A percentile compares a stretch with the other conserved stretches of the same genome.
phyloP scores from a whole-genome alignment of 2,797 vertebrate species.

The Notoglanidium macrostoma region DNA sequence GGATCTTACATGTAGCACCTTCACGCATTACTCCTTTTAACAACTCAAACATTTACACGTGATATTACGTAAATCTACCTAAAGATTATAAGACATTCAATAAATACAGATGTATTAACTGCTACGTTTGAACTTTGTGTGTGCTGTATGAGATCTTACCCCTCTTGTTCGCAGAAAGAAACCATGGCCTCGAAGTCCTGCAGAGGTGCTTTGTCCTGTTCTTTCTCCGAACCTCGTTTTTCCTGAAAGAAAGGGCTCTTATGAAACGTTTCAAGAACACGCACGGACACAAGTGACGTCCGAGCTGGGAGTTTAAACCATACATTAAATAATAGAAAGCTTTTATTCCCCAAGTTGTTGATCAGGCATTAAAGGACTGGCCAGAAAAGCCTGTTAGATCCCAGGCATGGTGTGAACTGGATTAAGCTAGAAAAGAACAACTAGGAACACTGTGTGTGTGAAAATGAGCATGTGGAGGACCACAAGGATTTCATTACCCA shows the following conservation, averaged over 20 bases:
- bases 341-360: not conserved
- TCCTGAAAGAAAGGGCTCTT: slow-evolving; percentile 69
- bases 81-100: not conserved
- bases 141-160: slow-evolving; percentile 74
- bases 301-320: not conserved
- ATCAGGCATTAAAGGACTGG: not conserved
- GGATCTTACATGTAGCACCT: not conserved
- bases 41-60: too few species aligned
- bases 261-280: not conserved
- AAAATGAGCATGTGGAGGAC: not conserved
- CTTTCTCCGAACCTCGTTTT: slow-evolving; percentile 84
- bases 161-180: slow-evolving; percentile 84
- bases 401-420: not conserved
- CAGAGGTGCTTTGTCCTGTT: slow-evolving; percentile 82
- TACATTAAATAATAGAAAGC: not conserved
- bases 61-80: not conserved
- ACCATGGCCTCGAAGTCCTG: slow-evolving; percentile 90
- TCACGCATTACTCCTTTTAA: not conserved
- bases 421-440: not conserved
- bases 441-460: not conserved
- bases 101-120: not conserved
- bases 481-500: not conserved
- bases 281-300: not conserved
- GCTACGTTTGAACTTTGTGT: not conserved
- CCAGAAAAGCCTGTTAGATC: not conserved